These are phyloP conservation scores for Drosophila fulvimacula DNA, from an alignment of 2,888 invertebrate genomes.

Conservation along the genomic window DNA sequence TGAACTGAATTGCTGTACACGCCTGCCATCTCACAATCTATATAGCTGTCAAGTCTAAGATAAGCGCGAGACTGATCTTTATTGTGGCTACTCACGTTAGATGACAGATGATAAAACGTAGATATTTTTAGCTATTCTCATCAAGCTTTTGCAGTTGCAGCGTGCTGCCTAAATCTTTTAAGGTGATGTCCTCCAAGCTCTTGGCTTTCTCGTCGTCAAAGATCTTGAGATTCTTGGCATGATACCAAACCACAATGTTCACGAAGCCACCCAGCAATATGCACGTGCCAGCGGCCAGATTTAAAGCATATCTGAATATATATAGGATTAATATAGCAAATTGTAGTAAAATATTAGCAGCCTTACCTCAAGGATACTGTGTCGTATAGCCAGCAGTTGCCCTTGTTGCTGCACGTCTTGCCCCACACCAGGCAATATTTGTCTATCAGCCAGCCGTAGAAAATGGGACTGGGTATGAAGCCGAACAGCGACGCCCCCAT, in stretches of 20 bases:
- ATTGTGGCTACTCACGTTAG: slow-evolving; percentile 10
- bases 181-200: slow-evolving; percentile 21
- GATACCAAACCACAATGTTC: slow-evolving; percentile 88
- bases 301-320: slow-evolving; percentile 85
- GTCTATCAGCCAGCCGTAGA: slow-evolving; percentile 89
- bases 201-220: slow-evolving; percentile 86
- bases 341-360: not conserved
- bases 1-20: not conserved
- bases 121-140: slow-evolving; percentile 10
- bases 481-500: slow-evolving; percentile 88
- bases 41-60: slow-evolving; percentile 8
- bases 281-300: slow-evolving; percentile 88
- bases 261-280: slow-evolving; percentile 87
- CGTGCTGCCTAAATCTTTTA: slow-evolving; percentile 37
- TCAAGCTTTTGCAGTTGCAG: slow-evolving; percentile 25
- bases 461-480: slow-evolving; percentile 90
- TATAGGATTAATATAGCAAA: not conserved
- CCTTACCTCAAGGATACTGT: slow-evolving; percentile 86
- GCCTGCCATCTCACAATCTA: not conserved
- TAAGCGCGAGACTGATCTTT: slow-evolving; percentile 13
- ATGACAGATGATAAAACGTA: not conserved
- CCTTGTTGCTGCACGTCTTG: slow-evolving; percentile 88
- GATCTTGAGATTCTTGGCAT: slow-evolving; percentile 88
- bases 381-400: slow-evolving; percentile 91
- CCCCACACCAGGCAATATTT: slow-evolving; percentile 89